These are phyloP conservation scores for Rhodophaea formosa DNA, from an alignment of 2,888 invertebrate genomes.

Conservation along the genomic window DNA sequence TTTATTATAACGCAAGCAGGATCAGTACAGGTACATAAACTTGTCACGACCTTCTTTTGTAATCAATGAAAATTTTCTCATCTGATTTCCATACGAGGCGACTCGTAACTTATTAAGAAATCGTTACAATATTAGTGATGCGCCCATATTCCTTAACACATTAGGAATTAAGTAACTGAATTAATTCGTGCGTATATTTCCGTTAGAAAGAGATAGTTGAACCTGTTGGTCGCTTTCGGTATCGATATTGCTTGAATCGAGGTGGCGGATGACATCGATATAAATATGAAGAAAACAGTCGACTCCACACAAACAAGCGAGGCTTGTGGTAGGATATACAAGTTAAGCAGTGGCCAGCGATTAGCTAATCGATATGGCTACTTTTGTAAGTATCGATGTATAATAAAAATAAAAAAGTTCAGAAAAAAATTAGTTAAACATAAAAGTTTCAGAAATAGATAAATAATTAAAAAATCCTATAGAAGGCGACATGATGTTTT, in stretches of 20 bases:
- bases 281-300: slow-evolving; percentile 67
- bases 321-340: slow-evolving; percentile 66
- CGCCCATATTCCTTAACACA: slow-evolving; percentile 41
- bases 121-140: slow-evolving; percentile 34
- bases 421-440: slow-evolving; percentile 18
- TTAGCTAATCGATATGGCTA: slow-evolving; percentile 77
- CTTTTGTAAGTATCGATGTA: slow-evolving; percentile 62
- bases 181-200: slow-evolving; percentile 62
- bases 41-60: slow-evolving; percentile 10
- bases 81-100: slow-evolving; percentile 31
- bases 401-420: neutral
- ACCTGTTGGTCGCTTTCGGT: slow-evolving; percentile 61
- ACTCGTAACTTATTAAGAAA: slow-evolving; percentile 36
- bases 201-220: slow-evolving; percentile 63
- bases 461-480: slow-evolving; percentile 7
- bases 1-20: neutral
- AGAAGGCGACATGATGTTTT: slow-evolving; percentile 3
- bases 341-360: slow-evolving; percentile 69
- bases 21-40: neutral
- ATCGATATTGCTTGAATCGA: slow-evolving; percentile 48
- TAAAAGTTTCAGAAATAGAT: neutral
- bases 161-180: slow-evolving; percentile 64
- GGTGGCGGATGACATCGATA: slow-evolving; percentile 55
- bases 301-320: slow-evolving; percentile 65
- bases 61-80: slow-evolving; percentile 21